A percentile compares a stretch with the other conserved stretches of the same genome.
phyloP scores from a whole-genome alignment of 1,140 invertebrate species.

The Littorina saxatilis region DNA sequence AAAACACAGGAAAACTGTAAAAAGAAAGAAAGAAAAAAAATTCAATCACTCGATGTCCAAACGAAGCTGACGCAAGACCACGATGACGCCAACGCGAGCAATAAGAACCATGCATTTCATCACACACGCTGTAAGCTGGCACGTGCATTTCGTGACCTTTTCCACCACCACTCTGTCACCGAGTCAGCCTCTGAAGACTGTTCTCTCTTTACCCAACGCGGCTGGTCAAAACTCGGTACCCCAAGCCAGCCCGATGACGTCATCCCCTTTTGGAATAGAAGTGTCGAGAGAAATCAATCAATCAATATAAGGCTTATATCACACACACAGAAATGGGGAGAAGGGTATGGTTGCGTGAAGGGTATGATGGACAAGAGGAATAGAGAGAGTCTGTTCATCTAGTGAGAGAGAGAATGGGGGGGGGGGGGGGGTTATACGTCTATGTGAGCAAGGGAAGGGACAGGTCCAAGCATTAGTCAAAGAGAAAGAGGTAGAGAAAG shows the following conservation, averaged over 20 bases:
- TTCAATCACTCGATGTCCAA: no score
- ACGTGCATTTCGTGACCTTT: no score
- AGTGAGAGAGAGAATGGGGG: background rate
- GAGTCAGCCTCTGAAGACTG: background rate
- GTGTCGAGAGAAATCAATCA: background rate
- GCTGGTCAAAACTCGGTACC: background rate
- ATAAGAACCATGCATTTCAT: no score
- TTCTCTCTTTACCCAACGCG: background rate
- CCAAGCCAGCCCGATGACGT: background rate
- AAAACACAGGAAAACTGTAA: no score
- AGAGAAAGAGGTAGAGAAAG: constrained; percentile 18
- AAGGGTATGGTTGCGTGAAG: no score
- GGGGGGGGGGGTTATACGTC: background rate
- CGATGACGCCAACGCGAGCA: no score
- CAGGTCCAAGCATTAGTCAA: background rate
- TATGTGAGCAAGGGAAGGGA: background rate
- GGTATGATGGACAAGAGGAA: background rate
- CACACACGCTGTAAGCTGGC: no score
- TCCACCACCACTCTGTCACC: background rate
- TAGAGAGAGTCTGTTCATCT: background rate
- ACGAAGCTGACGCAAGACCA: no score
- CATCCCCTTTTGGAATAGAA: background rate
- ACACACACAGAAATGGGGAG: background rate
- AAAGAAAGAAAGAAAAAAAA: no score
- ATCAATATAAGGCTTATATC: background rate